Evolutionary conservation across 2,113 vertebrate genomes (phyloP), one percentile per base, ranked within the genome.

Genomic region (Gymnocephalus cernua): DNA sequence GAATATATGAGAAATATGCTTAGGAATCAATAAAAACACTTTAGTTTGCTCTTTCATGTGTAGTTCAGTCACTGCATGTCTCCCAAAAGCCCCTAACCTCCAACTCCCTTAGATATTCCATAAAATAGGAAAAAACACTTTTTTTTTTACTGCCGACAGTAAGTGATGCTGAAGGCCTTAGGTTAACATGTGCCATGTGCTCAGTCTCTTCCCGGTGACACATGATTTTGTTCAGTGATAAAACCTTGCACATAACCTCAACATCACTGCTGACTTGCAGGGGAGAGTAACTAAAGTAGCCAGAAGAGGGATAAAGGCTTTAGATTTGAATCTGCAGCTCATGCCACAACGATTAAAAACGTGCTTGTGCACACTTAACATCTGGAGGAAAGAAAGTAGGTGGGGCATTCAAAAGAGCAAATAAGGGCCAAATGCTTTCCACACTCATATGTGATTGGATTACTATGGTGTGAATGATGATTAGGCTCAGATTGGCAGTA

Each of bases 241-340:
- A 79, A 79, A 83, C 57, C 65, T 79, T 61, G 32, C 75, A 73
- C 82, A 77, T 51, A 63, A 45, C 41, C 78, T 59, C 35, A 27
- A 32, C 71, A 66, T 64, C 62, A 19, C 73, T 86, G 27, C 25
- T 23, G 54, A 71, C 75, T 41, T 29, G 41, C 67, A 78, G 84
- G 53, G 66, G 48, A 82, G 56, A 48, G 57, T 41, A 67, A 62
- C 44, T 32, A 35, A 44, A 73, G 82, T 19, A 78, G 65, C 83
- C 77, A 41, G 32, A 69, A 74, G 88, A 56, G 19, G 32, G 45
- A 77, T 12, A 69, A 78, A 73, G 70, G 83, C 79, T 88, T 74
- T 77, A 81, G 76, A 88, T 89, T 80, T 72, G 12, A 82, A 85
- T 88, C 83, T 80, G 54, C 69, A 84, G 61, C 74, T 71, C 29